Conservation (phyloP, 1,140 invertebrate species). For the Rhopalosiphum maidis region DNA sequence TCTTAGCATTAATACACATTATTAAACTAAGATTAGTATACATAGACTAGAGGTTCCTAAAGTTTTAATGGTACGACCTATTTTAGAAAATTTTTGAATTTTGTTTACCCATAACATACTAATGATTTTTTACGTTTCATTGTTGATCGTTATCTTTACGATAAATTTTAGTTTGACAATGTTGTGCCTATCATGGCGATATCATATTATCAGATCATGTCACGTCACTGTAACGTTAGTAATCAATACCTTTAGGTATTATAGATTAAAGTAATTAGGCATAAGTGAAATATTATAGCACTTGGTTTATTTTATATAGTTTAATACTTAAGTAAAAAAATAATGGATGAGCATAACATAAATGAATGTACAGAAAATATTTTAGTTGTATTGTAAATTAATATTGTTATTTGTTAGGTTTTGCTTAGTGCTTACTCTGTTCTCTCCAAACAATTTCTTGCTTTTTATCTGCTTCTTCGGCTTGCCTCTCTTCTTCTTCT, state of each 20-base stretch:
- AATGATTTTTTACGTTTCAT: too few relatives aligned
- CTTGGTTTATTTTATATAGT: not conserved
- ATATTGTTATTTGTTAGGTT: slow-evolving; percentile 8
- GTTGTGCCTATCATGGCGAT: too few relatives aligned
- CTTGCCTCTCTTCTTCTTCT: slow-evolving; percentile 66
- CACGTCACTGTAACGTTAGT: too few relatives aligned
- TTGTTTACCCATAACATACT: too few relatives aligned
- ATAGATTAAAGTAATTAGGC: not conserved
- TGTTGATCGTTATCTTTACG: too few relatives aligned
- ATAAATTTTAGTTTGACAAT: too few relatives aligned
- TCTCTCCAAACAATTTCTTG: slow-evolving; percentile 70
- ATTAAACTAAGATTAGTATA: too few relatives aligned
- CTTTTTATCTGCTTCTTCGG: slow-evolving; percentile 67
- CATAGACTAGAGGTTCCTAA: too few relatives aligned
- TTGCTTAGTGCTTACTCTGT: slow-evolving; percentile 65
- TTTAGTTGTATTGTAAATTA: not conserved
- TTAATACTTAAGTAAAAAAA: not conserved
- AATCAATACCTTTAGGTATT: not conserved
- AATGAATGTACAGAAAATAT: not conserved
- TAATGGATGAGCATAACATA: not conserved
- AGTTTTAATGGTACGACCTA: too few relatives aligned
- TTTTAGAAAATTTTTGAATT: too few relatives aligned
- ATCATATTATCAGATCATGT: too few relatives aligned
- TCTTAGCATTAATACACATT: too few relatives aligned
- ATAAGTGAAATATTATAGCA: not conserved